phyloP scores from a whole-genome alignment of 2,888 invertebrate genomes.

The Cerastis leucographa region DNA sequence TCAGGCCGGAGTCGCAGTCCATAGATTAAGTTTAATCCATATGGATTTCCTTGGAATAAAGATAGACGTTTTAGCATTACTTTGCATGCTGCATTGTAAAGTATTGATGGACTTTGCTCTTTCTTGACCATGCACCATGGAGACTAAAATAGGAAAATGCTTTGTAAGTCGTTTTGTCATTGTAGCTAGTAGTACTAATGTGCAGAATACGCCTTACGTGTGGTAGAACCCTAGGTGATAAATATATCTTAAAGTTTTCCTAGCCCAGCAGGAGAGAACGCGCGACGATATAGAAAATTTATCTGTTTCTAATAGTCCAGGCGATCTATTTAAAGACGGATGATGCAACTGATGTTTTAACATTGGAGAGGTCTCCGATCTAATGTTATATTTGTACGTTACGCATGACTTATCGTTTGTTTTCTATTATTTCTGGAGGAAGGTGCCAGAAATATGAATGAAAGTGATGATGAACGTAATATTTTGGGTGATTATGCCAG shows the following conservation, averaged over 20 bases:
- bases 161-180: slow-evolving; percentile 32
- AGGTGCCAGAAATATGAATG: slow-evolving; percentile 65
- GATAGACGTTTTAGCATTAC: slow-evolving; percentile 10
- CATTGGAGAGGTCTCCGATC: slow-evolving; percentile 61
- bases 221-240: neutral
- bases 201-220: slow-evolving; percentile 4
- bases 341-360: slow-evolving; percentile 72
- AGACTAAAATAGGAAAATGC: slow-evolving; percentile 32
- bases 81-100: slow-evolving; percentile 12
- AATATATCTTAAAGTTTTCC: slow-evolving; percentile 11
- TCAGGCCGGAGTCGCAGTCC: neutral
- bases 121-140: no score
- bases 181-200: slow-evolving; percentile 21
- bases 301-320: slow-evolving; percentile 70
- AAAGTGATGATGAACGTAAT: slow-evolving; percentile 30
- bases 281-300: slow-evolving; percentile 56
- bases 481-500: slow-evolving; percentile 29
- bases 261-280: slow-evolving; percentile 24
- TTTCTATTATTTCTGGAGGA: slow-evolving; percentile 50
- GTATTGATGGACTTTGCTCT: slow-evolving; percentile 30
- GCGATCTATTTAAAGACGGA: slow-evolving; percentile 67
- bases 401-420: slow-evolving; percentile 61
- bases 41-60: slow-evolving; percentile 41
- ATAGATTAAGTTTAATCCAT: slow-evolving; percentile 41
- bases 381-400: slow-evolving; percentile 65